Conservation (phyloP, 2,797 vertebrate species). For the Tokudaia muenninki region DNA sequence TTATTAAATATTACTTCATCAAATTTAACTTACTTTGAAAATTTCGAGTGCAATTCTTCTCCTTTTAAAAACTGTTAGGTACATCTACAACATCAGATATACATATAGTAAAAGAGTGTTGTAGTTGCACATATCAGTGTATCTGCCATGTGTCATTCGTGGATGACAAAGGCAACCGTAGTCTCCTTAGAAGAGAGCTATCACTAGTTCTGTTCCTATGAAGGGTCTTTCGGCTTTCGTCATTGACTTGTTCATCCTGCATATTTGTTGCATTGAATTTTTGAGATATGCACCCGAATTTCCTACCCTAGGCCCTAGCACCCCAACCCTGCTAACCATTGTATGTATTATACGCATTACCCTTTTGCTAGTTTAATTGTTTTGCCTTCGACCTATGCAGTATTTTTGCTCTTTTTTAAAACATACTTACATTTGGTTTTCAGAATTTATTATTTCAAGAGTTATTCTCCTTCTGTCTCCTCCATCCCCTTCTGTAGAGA, state of each 20-base stretch:
- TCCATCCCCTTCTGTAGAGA: rapidly evolving
- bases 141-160: neutral
- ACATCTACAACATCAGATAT: neutral
- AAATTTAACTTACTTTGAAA: neutral
- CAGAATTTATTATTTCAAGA: conserved; percentile 12
- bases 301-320: rapidly evolving
- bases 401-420: neutral
- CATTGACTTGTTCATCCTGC: neutral
- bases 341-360: neutral
- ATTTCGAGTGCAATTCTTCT: neutral
- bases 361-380: neutral
- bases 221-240: neutral
- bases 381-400: neutral
- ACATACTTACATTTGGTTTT: neutral
- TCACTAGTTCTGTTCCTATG: neutral
- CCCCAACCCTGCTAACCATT: neutral
- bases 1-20: neutral
- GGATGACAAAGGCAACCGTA: neutral
- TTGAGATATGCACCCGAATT: neutral
- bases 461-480: neutral
- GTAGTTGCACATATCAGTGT: neutral
- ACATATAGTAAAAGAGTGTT: neutral
- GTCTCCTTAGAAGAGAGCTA: neutral
- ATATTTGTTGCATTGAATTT: neutral
- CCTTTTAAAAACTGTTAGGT: neutral